A percentile compares a stretch with the other conserved stretches of the same genome.
These are phyloP conservation scores for Hemithea aestivaria DNA, from an alignment of 2,888 invertebrate species.

Conservation along the genomic window DNA sequence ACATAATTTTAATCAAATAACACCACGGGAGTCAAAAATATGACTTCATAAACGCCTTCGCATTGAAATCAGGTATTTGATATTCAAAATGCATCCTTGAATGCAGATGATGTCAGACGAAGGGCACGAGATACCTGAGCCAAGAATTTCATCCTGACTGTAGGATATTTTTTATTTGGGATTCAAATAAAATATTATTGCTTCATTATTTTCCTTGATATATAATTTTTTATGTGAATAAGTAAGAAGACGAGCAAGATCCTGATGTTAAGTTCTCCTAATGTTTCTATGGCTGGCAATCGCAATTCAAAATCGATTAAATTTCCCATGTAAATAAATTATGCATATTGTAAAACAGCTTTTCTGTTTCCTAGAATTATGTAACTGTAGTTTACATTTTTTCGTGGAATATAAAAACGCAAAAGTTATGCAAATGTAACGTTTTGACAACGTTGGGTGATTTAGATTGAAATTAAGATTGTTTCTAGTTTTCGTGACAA, in stretches of 20 bases:
- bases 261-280: no score
- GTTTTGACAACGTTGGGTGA: conserved; percentile 27
- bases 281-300: no score
- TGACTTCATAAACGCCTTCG: not conserved
- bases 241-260: no score
- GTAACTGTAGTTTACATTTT: no score
- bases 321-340: no score
- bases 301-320: no score
- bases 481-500: conserved; percentile 26
- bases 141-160: conserved; percentile 1
- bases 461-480: conserved; percentile 46
- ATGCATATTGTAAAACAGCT: no score
- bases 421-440: conserved; percentile 33
- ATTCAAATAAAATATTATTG: not conserved
- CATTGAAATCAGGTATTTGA: not conserved
- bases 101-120: conserved; percentile 23
- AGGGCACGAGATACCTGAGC: conserved; percentile 23
- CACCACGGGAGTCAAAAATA: no score
- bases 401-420: conserved; percentile 6
- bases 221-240: no score
- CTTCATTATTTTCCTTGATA: not conserved
- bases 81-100: conserved; percentile 4
- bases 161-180: no score
- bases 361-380: no score
- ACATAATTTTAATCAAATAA: no score